phyloP scores from a whole-genome alignment of 2,888 invertebrate species.

The Rugalucina vietnamica region DNA sequence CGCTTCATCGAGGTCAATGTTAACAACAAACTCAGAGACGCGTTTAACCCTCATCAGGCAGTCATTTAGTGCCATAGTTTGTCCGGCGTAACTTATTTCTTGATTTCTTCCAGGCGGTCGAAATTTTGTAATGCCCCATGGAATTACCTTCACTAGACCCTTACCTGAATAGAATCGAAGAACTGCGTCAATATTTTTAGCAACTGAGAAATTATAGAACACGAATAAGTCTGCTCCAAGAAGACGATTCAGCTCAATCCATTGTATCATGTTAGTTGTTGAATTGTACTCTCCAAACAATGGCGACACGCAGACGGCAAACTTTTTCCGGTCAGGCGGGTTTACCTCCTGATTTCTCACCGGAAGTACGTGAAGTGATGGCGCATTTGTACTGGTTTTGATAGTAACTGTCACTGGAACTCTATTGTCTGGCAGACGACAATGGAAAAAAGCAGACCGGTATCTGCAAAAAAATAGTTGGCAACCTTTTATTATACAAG shows the following conservation, averaged over 20 bases:
- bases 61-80: conserved; percentile 80
- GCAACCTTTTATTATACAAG: too few species aligned
- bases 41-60: conserved; percentile 77
- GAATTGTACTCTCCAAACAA: conserved; percentile 68
- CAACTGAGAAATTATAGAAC: conserved; percentile 76
- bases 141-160: conserved; percentile 70
- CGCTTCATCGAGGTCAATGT: conserved; percentile 80
- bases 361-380: conserved; percentile 32
- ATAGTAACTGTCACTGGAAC: conserved; percentile 53
- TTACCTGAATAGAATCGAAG: conserved; percentile 65
- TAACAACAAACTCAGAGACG: conserved; percentile 71
- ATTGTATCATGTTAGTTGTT: conserved; percentile 77
- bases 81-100: conserved; percentile 80
- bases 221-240: conserved; percentile 78
- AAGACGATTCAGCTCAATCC: conserved; percentile 78
- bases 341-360: conserved; percentile 31
- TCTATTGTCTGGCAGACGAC: conserved; percentile 26
- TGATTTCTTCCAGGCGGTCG: not conserved
- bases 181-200: conserved; percentile 69
- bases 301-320: conserved; percentile 72
- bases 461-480: conserved; percentile 57
- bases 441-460: conserved; percentile 44
- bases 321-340: conserved; percentile 25
- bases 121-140: conserved; percentile 75
- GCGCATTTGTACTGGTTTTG: conserved; percentile 28